A percentile compares a stretch with the other conserved stretches of the same genome.
Conservation (phyloP, 2,888 invertebrate genomes). For the Rhagonycha fulva region DNA sequence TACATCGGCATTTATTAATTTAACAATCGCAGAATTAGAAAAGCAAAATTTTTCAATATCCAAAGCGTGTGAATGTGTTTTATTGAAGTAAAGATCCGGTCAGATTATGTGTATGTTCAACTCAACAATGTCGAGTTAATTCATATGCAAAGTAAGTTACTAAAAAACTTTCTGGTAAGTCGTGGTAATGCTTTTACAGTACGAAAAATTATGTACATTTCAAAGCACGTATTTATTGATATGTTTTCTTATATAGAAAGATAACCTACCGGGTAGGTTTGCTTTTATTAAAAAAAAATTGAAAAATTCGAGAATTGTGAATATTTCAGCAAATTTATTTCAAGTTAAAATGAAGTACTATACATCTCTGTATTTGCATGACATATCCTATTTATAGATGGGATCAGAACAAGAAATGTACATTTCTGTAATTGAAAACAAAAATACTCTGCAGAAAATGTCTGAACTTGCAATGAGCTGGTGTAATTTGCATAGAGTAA, state of each 20-base stretch:
- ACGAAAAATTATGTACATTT: neutral
- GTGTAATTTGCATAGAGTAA: neutral
- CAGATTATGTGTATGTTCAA: neutral
- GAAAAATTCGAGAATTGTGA: neutral
- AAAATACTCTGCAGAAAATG: neutral
- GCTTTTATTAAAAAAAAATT: neutral
- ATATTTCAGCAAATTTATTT: neutral
- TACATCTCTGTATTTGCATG: neutral
- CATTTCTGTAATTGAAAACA: neutral
- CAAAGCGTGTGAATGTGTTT: neutral
- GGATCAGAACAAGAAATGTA: neutral
- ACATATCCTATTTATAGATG: neutral
- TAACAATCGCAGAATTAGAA: neutral
- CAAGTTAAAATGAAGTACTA: neutral
- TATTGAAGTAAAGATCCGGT: slow-evolving; percentile 1
- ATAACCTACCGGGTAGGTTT: neutral
- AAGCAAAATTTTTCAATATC: neutral
- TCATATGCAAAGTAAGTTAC: slow-evolving; percentile 2
- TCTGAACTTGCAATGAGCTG: neutral
- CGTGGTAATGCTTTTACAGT: neutral
- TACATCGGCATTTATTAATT: neutral
- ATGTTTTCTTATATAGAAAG: neutral
- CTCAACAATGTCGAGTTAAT: slow-evolving; percentile 1
- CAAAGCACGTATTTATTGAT: neutral
- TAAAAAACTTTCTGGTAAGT: neutral